phyloP scores from a whole-genome alignment of 2,113 vertebrate species.

The Rattus norvegicus region DNA sequence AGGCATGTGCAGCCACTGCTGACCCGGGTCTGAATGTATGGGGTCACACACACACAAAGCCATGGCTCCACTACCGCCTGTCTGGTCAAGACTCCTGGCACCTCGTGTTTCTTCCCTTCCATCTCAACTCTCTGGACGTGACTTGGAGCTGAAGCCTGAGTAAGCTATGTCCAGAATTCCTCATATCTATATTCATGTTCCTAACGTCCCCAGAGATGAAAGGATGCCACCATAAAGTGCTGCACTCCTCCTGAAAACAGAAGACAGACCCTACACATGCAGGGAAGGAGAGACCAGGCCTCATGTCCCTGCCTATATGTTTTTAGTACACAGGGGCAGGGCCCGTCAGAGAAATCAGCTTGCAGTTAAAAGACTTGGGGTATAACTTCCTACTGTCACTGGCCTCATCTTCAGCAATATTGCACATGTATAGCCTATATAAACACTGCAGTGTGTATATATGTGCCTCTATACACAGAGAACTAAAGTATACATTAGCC shows the following conservation, averaged over 20 bases:
- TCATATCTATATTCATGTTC: not conserved
- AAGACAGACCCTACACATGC: not conserved
- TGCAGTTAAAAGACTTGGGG: constrained; percentile 49
- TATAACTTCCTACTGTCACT: constrained; percentile 50
- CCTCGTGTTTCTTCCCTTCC: not conserved
- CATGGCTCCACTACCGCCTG: not conserved
- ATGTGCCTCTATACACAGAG: constrained; percentile 76
- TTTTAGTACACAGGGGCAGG: not conserved
- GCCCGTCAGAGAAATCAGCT: constrained; percentile 56
- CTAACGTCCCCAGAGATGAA: constrained; percentile 13
- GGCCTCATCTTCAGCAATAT: constrained; percentile 62
- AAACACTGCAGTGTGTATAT: constrained; percentile 75
- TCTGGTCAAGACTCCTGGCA: not conserved
- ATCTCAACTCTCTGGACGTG: not conserved
- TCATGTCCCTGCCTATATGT: not conserved
- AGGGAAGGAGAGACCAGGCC: not conserved
- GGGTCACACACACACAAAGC: not conserved
- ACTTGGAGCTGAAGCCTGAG: not conserved
- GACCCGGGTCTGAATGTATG: not conserved
- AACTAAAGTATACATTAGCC: constrained; percentile 81
- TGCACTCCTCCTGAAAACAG: not conserved
- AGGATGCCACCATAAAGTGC: not conserved
- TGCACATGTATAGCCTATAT: constrained; percentile 74
- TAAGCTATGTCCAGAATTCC: not conserved
- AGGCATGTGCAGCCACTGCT: too few species aligned